Conservation (phyloP, 2,888 invertebrate species). For the Oegoconia quadripuncta region DNA sequence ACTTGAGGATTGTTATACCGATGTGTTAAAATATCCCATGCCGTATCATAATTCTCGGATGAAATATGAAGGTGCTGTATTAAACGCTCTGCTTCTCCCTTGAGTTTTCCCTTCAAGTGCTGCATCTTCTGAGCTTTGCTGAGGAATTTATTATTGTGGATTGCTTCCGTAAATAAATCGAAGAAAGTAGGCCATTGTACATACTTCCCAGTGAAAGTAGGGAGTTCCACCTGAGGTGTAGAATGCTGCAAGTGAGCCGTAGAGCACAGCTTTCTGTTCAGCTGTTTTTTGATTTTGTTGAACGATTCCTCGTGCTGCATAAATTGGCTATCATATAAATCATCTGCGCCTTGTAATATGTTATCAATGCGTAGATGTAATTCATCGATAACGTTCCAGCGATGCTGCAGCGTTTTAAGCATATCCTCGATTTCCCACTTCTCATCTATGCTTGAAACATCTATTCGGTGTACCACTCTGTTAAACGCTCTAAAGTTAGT, state of each 20-base stretch:
- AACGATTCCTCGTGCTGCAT: background rate
- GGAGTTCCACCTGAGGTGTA: slow-evolving; percentile 18
- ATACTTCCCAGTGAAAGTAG: slow-evolving; percentile 19
- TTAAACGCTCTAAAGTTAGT: slow-evolving; percentile 14
- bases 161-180: slow-evolving; percentile 10
- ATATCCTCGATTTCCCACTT: slow-evolving; percentile 19
- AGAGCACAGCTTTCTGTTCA: no score
- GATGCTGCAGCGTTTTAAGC: slow-evolving; percentile 2
- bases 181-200: slow-evolving; percentile 22
- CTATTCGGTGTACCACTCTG: slow-evolving; percentile 3
- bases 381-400: slow-evolving; percentile 7
- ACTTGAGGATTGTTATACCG: slow-evolving; percentile 25
- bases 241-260: no score
- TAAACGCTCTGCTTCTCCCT: slow-evolving; percentile 18
- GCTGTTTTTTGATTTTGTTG: background rate
- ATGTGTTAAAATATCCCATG: slow-evolving; percentile 18
- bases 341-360: background rate
- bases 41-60: slow-evolving; percentile 19
- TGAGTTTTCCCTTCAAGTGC: slow-evolving; percentile 22
- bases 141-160: slow-evolving; percentile 9
- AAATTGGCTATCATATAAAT: slow-evolving; percentile 1
- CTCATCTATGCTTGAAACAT: slow-evolving; percentile 7
- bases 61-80: slow-evolving; percentile 19
- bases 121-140: slow-evolving; percentile 22
- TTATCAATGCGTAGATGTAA: slow-evolving; percentile 7